Evolutionary conservation across 2,888 invertebrate species (phyloP).

Genomic region (Argyra leucocephala): DNA sequence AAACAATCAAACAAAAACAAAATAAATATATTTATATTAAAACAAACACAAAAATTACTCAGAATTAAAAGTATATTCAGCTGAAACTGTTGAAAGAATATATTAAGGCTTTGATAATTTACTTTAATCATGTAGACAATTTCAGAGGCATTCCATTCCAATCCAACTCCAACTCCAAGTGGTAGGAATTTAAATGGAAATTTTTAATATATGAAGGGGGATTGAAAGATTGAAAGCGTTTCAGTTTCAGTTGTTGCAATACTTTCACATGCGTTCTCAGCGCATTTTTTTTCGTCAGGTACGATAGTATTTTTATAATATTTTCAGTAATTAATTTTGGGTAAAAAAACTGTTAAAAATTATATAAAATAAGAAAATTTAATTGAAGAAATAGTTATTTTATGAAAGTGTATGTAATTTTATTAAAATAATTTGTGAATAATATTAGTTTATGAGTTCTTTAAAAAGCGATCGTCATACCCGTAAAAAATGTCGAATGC

Average conservation of each 20-base stretch:
- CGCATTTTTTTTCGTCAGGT: conserved; percentile 5
- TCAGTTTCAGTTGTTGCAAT: background rate
- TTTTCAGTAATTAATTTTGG: background rate
- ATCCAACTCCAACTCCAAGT: too few species aligned
- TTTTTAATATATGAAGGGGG: too few species aligned
- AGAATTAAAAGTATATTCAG: too few species aligned
- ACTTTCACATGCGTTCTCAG: conserved; percentile 1
- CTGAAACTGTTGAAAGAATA: too few species aligned
- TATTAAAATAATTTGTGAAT: background rate
- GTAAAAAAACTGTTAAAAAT: conserved; percentile 3
- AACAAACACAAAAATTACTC: too few species aligned
- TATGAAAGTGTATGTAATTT: background rate
- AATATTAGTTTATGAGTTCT: background rate
- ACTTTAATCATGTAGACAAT: too few species aligned
- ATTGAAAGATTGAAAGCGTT: too few species aligned
- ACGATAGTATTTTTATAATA: conserved; percentile 3
- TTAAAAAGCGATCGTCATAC: background rate
- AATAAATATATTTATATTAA: too few species aligned
- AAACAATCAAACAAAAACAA: too few species aligned
- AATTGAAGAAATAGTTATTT: background rate
- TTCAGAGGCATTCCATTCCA: too few species aligned
- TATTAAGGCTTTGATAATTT: too few species aligned
- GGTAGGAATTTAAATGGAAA: too few species aligned
- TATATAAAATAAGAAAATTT: background rate
- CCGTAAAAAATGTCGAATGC: background rate